Evolutionary conservation across 2,113 vertebrate species (phyloP).

Genomic region (Myrmecophaga tridactyla): DNA sequence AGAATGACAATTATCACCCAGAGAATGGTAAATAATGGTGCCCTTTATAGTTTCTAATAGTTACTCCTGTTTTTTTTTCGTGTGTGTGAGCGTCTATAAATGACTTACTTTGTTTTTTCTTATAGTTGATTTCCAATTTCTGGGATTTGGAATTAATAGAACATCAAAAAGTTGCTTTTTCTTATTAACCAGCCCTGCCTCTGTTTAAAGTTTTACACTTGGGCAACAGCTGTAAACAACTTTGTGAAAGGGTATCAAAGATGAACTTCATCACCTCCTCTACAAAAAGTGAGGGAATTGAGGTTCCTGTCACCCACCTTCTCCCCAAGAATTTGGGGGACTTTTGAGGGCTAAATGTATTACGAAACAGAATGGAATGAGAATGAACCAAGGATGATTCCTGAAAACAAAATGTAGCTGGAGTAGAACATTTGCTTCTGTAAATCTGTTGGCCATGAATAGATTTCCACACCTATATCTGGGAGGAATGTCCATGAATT

Average conservation of each 20-base stretch:
- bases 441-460: neutral
- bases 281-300: slow-evolving; percentile 1
- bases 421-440: neutral
- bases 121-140: neutral
- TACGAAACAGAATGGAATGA: slow-evolving; percentile 8
- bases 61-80: neutral
- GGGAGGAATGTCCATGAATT: neutral
- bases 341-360: neutral
- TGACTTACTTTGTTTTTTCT: neutral
- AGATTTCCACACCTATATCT: neutral
- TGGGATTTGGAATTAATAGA: slow-evolving; percentile 6
- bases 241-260: slow-evolving; percentile 19
- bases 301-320: neutral
- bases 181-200: neutral
- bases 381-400: slow-evolving; percentile 28
- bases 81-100: neutral
- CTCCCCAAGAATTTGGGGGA: neutral
- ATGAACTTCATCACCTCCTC: slow-evolving; percentile 22
- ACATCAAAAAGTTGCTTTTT: slow-evolving; percentile 26
- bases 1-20: neutral
- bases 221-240: slow-evolving; percentile 27
- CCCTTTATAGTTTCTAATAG: neutral
- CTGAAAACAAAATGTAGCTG: slow-evolving; percentile 16
- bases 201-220: neutral
- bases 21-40: neutral